Evolutionary conservation across 2,113 vertebrate genomes (phyloP).

Genomic region (Dasyurus viverrinus): DNA sequence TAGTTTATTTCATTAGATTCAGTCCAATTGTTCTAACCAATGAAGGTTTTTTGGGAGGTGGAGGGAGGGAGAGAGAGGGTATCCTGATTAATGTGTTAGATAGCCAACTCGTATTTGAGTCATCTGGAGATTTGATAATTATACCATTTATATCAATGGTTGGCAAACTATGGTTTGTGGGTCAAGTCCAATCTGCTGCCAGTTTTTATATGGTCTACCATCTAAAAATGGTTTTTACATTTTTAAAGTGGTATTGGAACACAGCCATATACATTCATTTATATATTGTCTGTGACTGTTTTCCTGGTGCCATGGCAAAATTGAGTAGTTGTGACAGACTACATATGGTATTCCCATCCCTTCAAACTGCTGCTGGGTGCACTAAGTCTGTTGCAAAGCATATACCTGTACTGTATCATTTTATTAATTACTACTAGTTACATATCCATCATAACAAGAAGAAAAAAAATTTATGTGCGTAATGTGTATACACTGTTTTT

Average conservation of each 20-base stretch:
- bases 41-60: neutral
- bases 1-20: neutral
- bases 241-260: neutral
- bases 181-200: neutral
- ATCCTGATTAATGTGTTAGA: neutral
- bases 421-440: neutral
- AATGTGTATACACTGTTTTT: neutral
- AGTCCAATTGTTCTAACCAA: neutral
- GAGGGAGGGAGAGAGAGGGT: neutral
- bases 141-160: neutral
- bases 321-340: neutral
- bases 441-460: neutral
- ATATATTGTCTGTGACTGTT: neutral
- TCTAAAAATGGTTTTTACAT: neutral
- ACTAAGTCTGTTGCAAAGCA: neutral
- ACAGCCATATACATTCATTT: neutral
- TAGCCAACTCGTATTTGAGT: neutral
- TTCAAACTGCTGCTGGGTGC: neutral
- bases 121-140: neutral
- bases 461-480: neutral
- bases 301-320: neutral
- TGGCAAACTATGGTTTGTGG: neutral
- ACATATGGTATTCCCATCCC: neutral
- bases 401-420: neutral
- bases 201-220: neutral